These are phyloP conservation scores for Sebastes baramenuke DNA, from an alignment of 2,797 vertebrate species.

Conservation along the genomic window DNA sequence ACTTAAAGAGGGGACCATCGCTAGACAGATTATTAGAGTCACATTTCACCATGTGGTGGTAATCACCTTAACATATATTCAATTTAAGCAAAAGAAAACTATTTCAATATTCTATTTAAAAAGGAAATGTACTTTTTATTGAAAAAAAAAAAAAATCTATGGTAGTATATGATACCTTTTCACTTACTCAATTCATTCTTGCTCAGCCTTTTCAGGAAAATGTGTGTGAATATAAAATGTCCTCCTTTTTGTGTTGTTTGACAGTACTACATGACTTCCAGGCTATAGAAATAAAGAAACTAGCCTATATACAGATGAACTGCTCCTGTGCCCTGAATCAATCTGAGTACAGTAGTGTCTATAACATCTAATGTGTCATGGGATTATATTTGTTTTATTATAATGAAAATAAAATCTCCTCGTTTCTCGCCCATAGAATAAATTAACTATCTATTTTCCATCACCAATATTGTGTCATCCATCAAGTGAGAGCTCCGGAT, in stretches of 20 bases:
- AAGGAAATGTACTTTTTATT: slow-evolving; percentile 52
- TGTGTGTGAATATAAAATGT: slow-evolving; percentile 48
- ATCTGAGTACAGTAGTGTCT: background rate
- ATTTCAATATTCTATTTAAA: slow-evolving; percentile 37
- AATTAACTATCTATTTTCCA: background rate
- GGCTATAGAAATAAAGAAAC: slow-evolving; percentile 72
- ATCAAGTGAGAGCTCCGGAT: background rate
- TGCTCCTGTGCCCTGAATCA: slow-evolving; percentile 29
- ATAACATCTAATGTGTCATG: background rate
- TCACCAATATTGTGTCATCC: background rate
- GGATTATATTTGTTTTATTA: background rate
- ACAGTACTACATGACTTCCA: slow-evolving; percentile 54
- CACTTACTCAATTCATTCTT: slow-evolving; percentile 15
- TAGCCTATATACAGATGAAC: slow-evolving; percentile 28
- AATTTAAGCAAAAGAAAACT: slow-evolving; percentile 5
- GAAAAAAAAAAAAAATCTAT: background rate
- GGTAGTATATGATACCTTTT: slow-evolving; percentile 21
- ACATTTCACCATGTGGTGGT: slow-evolving; percentile 5
- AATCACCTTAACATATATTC: slow-evolving; percentile 8
- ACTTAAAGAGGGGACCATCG: slow-evolving; percentile 17
- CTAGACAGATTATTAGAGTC: background rate
- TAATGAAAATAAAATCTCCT: background rate
- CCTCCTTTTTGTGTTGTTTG: slow-evolving; percentile 58
- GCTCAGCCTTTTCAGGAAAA: slow-evolving; percentile 37
- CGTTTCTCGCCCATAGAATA: background rate